Percentiles rank a stretch among this genome's conserved stretches.
Evolutionary conservation across 2,797 vertebrate genomes (phyloP).

Genomic region (Erethizon dorsatum): DNA sequence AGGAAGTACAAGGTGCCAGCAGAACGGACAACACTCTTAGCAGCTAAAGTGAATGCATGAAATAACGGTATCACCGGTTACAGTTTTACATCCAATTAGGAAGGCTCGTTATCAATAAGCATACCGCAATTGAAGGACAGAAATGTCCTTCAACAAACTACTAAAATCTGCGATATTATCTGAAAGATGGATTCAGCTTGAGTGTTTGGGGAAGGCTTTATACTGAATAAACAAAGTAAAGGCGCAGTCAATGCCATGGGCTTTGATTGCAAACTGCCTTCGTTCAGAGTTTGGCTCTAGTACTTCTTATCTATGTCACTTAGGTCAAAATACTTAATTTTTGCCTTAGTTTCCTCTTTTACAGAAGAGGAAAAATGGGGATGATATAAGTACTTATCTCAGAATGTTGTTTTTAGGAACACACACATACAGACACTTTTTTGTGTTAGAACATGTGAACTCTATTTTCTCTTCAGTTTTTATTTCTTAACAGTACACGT

Average conservation of each 20-base stretch:
- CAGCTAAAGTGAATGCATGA: not conserved
- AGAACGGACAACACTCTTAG: rapidly evolving
- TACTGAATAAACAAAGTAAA: not conserved
- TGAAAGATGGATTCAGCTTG: not conserved
- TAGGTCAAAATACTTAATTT: not conserved
- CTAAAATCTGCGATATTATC: not conserved
- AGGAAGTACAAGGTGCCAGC: not conserved
- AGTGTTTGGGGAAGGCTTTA: not conserved
- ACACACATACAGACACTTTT: too few species aligned
- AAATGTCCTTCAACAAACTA: not conserved
- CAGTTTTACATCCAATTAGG: not conserved
- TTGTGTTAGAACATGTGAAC: not conserved
- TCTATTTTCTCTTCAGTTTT: not conserved
- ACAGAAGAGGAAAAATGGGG: not conserved
- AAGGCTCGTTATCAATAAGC: not conserved
- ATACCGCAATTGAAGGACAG: not conserved
- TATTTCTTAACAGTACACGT: not conserved
- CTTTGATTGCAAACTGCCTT: not conserved
- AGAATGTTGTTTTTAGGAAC: not conserved
- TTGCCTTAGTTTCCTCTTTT: conserved; percentile 22
- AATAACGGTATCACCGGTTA: not conserved
- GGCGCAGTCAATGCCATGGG: too few species aligned
- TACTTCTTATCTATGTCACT: not conserved
- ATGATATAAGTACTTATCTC: not conserved
- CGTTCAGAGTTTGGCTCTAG: not conserved